Percentiles rank a stretch among this genome's conserved stretches.
Conservation (phyloP, 1,140 invertebrate species). For the honey bee (Apis mellifera) region DNA sequence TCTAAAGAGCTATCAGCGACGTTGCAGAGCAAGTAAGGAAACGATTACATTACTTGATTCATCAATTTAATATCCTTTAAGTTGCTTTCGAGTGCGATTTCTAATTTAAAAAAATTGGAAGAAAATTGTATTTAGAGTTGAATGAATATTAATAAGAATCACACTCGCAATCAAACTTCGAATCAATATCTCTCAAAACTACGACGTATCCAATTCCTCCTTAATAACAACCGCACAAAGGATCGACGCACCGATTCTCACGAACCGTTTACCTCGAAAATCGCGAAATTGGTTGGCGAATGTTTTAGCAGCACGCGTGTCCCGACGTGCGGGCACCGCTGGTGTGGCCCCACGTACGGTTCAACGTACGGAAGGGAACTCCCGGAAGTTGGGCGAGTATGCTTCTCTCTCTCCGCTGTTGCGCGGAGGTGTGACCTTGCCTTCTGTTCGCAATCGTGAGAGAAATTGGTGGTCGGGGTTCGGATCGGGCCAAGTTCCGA, state of each 20-base stretch:
- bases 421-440: conserved; percentile 63
- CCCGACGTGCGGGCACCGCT: background rate
- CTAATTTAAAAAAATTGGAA: no score
- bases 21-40: no score
- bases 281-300: no score
- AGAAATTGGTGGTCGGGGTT: conserved; percentile 44
- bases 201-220: no score
- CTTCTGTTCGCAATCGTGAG: conserved; percentile 12
- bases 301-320: no score
- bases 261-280: background rate
- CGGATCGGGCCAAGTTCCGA: conserved; percentile 72
- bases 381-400: background rate
- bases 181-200: background rate
- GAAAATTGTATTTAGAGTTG: no score
- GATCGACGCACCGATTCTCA: background rate
- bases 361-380: background rate
- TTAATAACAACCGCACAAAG: background rate
- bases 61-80: no score
- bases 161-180: background rate
- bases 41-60: no score
- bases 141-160: no score
- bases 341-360: background rate
- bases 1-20: no score
- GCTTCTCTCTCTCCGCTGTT: background rate
- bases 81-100: no score